These are phyloP conservation scores for Agonopterix arenella DNA, from an alignment of 2,888 invertebrate species.

Conservation along the genomic window DNA sequence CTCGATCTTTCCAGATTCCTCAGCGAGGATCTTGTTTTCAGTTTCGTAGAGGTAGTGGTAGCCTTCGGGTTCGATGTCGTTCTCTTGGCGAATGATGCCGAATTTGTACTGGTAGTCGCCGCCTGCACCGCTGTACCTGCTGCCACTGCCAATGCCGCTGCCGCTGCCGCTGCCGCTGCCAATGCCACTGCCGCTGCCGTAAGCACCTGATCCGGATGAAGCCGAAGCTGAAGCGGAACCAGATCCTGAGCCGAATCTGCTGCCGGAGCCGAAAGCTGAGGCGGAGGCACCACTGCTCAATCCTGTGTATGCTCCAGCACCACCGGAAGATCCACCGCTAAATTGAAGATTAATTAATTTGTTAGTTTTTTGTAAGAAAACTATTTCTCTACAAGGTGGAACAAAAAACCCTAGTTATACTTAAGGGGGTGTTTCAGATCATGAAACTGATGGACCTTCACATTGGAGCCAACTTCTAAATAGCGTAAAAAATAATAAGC, in stretches of 20 bases:
- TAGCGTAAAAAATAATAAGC: too few species aligned
- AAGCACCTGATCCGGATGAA: background rate
- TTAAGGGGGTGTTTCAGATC: too few species aligned
- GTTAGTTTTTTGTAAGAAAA: too few species aligned
- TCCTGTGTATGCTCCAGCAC: constrained; percentile 15
- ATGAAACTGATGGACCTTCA: too few species aligned
- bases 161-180: constrained; percentile 2
- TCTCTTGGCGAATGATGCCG: constrained; percentile 62
- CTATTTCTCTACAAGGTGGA: too few species aligned
- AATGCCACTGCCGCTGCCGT: constrained; percentile 1
- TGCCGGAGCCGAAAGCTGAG: background rate
- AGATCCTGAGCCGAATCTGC: constrained; percentile 9
- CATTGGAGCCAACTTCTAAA: too few species aligned
- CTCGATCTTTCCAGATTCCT: constrained; percentile 59
- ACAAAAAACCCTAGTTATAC: too few species aligned
- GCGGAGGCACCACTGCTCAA: background rate
- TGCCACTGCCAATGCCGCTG: constrained; percentile 1
- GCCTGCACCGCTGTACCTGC: constrained; percentile 5
- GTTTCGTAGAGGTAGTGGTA: constrained; percentile 70
- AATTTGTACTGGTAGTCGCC: constrained; percentile 54
- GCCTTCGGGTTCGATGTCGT: constrained; percentile 46
- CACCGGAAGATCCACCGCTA: constrained; percentile 21
- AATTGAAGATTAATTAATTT: too few species aligned
- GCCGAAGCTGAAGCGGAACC: constrained; percentile 2
- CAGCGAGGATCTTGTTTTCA: constrained; percentile 67